These are phyloP conservation scores for Eurytoma adleriae DNA, from an alignment of 2,888 invertebrate genomes.

Conservation along the genomic window DNA sequence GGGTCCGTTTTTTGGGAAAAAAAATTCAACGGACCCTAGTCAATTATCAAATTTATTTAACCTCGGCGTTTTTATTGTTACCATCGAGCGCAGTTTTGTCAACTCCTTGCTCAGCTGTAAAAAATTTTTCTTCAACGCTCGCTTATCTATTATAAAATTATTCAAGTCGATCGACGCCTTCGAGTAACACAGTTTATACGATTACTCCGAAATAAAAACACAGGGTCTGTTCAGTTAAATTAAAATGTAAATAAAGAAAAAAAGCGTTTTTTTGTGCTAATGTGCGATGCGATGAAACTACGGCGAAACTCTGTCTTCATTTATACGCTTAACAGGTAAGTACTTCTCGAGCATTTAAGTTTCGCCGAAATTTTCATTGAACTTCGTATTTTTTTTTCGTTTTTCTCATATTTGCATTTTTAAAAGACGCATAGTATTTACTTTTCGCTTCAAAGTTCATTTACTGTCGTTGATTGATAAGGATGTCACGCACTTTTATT, in stretches of 20 bases:
- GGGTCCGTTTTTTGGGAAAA: slow-evolving; percentile 12
- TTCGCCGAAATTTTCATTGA: slow-evolving; percentile 23
- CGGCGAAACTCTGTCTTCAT: slow-evolving; percentile 15
- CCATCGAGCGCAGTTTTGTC: slow-evolving; percentile 7
- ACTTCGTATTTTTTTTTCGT: slow-evolving; percentile 13
- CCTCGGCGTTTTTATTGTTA: slow-evolving; percentile 30
- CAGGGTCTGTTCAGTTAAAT: slow-evolving; percentile 19
- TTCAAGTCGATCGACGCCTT: slow-evolving; percentile 32
- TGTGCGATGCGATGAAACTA: slow-evolving; percentile 30
- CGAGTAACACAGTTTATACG: slow-evolving; percentile 28
- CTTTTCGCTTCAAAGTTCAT: slow-evolving; percentile 18
- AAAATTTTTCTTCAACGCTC: slow-evolving; percentile 24
- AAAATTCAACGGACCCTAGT: slow-evolving; percentile 39
- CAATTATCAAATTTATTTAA: slow-evolving; percentile 28
- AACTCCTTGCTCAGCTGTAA: slow-evolving; percentile 16
- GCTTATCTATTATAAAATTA: slow-evolving; percentile 35
- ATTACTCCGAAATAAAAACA: slow-evolving; percentile 43
- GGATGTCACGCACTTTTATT: slow-evolving; percentile 7
- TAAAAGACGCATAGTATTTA: slow-evolving; percentile 24
- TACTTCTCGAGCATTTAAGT: slow-evolving; percentile 34
- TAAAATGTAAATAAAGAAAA: slow-evolving; percentile 27
- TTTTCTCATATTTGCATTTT: slow-evolving; percentile 26
- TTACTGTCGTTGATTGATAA: neutral
- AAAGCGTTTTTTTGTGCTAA: slow-evolving; percentile 35
- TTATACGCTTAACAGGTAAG: slow-evolving; percentile 24